These are phyloP conservation scores for Neoaliturus tenellus DNA, from an alignment of 2,888 invertebrate genomes.

Conservation along the genomic window DNA sequence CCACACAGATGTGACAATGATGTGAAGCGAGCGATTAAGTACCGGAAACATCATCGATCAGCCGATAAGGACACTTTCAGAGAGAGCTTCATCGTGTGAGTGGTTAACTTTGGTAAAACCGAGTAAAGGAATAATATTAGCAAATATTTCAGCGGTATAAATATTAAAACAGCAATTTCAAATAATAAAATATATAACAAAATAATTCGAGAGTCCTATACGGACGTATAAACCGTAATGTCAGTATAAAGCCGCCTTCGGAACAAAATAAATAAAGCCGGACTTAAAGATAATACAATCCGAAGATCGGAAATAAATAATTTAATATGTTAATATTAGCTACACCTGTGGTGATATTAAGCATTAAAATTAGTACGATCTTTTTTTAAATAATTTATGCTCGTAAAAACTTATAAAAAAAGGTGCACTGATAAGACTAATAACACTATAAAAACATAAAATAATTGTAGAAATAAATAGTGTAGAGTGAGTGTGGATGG, in stretches of 20 bases:
- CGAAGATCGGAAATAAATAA: constrained; percentile 39
- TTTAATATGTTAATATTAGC: not conserved
- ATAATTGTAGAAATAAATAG: constrained; percentile 27
- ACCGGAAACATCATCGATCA: constrained; percentile 31
- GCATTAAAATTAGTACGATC: not conserved
- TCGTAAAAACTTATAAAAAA: constrained; percentile 48
- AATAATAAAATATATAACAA: constrained; percentile 35
- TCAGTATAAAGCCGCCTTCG: constrained; percentile 19
- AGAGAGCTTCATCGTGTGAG: constrained; percentile 45
- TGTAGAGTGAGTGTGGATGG: not conserved
- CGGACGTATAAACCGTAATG: not conserved
- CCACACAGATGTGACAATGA: not conserved
- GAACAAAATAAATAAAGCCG: constrained; percentile 36
- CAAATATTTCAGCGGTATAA: constrained; percentile 37
- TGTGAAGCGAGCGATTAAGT: constrained; percentile 45
- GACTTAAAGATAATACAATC: constrained; percentile 26
- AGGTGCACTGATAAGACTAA: constrained; percentile 42
- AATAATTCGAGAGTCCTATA: constrained; percentile 12
- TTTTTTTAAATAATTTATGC: constrained; percentile 37
- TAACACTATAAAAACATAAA: constrained; percentile 26
- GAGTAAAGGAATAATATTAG: constrained; percentile 16
- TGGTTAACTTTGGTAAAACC: constrained; percentile 18
- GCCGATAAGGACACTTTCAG: constrained; percentile 50
- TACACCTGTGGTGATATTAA: constrained; percentile 24
- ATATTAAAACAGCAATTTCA: constrained; percentile 13